Evolutionary conservation across 2,113 vertebrate species (phyloP), one percentile per base, ranked within the genome.

Genomic region (Hemiprocne comata): DNA sequence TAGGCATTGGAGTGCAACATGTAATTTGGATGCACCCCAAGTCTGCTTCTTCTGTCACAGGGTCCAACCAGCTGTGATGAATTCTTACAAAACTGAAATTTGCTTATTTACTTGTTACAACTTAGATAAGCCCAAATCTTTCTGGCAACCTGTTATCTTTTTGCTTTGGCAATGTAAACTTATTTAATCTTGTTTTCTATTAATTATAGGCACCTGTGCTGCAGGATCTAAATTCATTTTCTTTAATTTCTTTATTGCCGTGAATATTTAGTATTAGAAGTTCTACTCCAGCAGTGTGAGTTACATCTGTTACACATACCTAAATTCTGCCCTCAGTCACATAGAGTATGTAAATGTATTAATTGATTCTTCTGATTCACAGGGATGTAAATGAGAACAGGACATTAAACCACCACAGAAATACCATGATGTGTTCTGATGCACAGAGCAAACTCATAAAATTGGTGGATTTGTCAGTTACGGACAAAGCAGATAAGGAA

Each of bases 271-370:
- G 23, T 13, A 44, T 57, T 38, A 57, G 5, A 8, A 40, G 7
- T 20, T 76, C 65, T 77, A 3, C 11, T 80, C 42, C 62, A 73
- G 51, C 2, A 58, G 10, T 1, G 0, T 1, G 29, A 55, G 0
- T 53, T 20, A 2, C 25, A 64, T 18, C 17, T 29, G 7, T n/a
- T 18, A 29, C 4, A 28, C 9, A 8, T 12, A 67, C 38, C 10
- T 55, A 65, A 85, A 76, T 65, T 44, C 17, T 44, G 28, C 21
- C 13, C 6, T 26, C 13, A 21, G 26, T 33, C 16, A 53, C 23
- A 54, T 13, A 24, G 2, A 36, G 9, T 13, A 28, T 69, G 36
- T 48, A 77, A 76, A 82, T 44, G 53, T 24, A 55, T 8, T 23
- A 0, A 31, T 57, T 50, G 24, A 25, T 73, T 85, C 75, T 75